Evolutionary conservation across 2,888 invertebrate genomes (phyloP).

Genomic region (Clitarchus hookeri): DNA sequence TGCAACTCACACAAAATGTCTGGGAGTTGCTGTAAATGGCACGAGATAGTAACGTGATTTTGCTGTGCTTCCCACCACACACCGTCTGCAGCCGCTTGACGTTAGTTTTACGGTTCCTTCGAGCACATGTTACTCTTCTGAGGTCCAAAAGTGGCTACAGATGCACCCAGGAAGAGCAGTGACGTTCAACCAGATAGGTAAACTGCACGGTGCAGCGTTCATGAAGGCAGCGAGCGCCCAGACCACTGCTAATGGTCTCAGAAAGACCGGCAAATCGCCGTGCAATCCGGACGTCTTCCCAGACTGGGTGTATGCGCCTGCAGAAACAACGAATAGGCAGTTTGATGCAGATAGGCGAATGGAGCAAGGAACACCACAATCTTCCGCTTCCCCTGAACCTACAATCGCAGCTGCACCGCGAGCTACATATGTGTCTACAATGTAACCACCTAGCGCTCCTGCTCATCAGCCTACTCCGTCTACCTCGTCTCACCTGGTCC

Average conservation of each 20-base stretch:
- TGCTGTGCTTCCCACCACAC: conserved; percentile 48
- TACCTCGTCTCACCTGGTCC: too few relatives aligned
- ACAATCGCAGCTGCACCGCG: neutral
- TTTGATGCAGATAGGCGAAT: neutral
- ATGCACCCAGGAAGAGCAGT: conserved; percentile 37
- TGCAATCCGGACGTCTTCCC: conserved; percentile 34
- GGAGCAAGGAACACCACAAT: neutral
- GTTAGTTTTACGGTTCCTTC: conserved; percentile 45
- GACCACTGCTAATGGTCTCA: conserved; percentile 35
- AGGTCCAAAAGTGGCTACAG: too few relatives aligned
- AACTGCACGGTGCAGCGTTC: conserved; percentile 42
- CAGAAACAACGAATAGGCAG: neutral
- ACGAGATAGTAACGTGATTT: conserved; percentile 42
- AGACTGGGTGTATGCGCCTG: neutral
- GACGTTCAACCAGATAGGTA: conserved; percentile 40
- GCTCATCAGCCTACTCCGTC: neutral
- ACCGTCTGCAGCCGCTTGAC: conserved; percentile 46
- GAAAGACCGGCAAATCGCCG: conserved; percentile 40
- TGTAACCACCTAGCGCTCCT: neutral
- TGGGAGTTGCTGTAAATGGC: conserved; percentile 45
- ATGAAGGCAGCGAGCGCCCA: conserved; percentile 41
- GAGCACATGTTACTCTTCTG: conserved; percentile 43
- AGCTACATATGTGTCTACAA: neutral
- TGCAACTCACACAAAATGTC: conserved; percentile 48
- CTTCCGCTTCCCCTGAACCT: neutral